Percentiles rank a stretch among this genome's conserved stretches.
phyloP scores from a whole-genome alignment of 2,113 vertebrate species.

The Ovis aries region ARS-UI_Ramb_v3.0 NC_056068.1:7986001-7986500 shows the following conservation, averaged over 20 bases:
- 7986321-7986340: background rate
- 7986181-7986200: background rate
- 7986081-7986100: fast-evolving
- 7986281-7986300: background rate
- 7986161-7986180: background rate
- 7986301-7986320: background rate
- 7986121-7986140: background rate
- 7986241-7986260: background rate
- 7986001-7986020: background rate
- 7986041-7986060: background rate
- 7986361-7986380: background rate
- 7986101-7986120: background rate
- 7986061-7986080: background rate
- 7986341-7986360: background rate
- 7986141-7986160: background rate
- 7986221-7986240: background rate
- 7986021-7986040: background rate
- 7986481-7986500: background rate
- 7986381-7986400: background rate
- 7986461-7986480: background rate
- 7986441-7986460: background rate
- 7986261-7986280: background rate
- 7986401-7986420: background rate
- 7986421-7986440: background rate
- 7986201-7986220: background rate